Conservation (phyloP, 2,888 invertebrate genomes). For the Dasysyrphus tricinctus region DNA sequence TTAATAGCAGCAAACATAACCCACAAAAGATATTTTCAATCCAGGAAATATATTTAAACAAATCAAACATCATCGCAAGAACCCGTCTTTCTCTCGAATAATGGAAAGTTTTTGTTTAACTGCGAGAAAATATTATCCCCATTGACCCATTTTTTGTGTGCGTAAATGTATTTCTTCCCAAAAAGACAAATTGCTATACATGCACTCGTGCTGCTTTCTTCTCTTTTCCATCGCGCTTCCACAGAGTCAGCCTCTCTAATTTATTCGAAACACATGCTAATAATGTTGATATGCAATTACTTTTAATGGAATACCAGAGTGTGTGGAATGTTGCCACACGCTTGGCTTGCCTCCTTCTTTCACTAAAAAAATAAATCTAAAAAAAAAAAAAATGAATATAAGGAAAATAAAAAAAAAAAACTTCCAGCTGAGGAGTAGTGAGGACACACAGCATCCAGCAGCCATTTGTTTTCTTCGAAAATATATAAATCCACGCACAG, state of each 20-base stretch:
- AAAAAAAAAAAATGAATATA: background rate
- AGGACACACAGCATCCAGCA: conserved; percentile 43
- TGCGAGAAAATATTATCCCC: conserved; percentile 22
- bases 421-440: background rate
- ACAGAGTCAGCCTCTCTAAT: conserved; percentile 50
- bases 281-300: conserved; percentile 62
- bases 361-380: background rate
- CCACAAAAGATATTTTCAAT: background rate
- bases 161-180: background rate
- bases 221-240: background rate
- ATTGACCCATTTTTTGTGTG: conserved; percentile 44
- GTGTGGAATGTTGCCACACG: conserved; percentile 70
- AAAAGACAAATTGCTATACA: conserved; percentile 38
- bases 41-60: background rate
- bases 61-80: conserved; percentile 1
- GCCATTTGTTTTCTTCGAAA: conserved; percentile 40
- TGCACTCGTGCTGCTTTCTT: conserved; percentile 54
- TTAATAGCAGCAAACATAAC: too few relatives aligned
- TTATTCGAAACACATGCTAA: conserved; percentile 61
- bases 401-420: conserved; percentile 21
- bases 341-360: conserved; percentile 30
- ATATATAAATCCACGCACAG: conserved; percentile 42
- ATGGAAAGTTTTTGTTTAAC: conserved; percentile 45
- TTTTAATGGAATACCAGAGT: conserved; percentile 67
- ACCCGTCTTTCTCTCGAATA: conserved; percentile 5